These are phyloP conservation scores for Protaetia brevitarsis DNA, from an alignment of 1,140 invertebrate species.

Conservation along the genomic window DNA sequence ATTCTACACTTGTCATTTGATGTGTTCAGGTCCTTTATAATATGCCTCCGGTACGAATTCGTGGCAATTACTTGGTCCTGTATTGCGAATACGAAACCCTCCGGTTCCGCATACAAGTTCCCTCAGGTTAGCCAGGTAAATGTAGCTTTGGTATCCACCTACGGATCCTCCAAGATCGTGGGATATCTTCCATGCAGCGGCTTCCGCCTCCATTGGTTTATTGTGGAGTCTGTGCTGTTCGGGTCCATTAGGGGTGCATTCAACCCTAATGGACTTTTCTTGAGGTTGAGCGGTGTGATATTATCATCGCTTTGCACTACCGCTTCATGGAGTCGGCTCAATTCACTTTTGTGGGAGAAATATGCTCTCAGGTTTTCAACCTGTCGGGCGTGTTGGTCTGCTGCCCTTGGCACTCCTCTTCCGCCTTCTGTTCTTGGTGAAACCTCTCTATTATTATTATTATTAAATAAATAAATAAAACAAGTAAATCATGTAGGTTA, in stretches of 20 bases:
- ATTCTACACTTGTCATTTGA: constrained; percentile 16
- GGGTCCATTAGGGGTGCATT: neutral
- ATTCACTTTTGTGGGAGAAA: neutral
- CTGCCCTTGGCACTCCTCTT: neutral
- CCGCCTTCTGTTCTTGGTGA: neutral
- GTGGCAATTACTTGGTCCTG: constrained; percentile 41
- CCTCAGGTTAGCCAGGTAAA: no score
- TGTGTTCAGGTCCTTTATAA: no score
- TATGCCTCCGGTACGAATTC: constrained; percentile 35
- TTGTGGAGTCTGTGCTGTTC: neutral
- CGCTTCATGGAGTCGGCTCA: neutral
- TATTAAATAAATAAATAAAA: no score
- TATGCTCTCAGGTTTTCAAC: no score
- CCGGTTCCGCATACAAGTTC: constrained; percentile 32
- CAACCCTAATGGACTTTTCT: neutral
- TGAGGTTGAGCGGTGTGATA: neutral
- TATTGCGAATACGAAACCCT: constrained; percentile 38
- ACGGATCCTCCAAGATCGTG: neutral
- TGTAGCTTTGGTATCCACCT: neutral
- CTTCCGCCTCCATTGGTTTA: neutral
- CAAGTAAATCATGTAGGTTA: no score
- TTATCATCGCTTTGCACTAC: neutral
- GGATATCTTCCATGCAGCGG: neutral
- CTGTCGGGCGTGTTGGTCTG: neutral
- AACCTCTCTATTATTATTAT: neutral